Evolutionary conservation across 2,113 vertebrate genomes (phyloP).

Genomic region (Rhizomys pruinosus): DNA sequence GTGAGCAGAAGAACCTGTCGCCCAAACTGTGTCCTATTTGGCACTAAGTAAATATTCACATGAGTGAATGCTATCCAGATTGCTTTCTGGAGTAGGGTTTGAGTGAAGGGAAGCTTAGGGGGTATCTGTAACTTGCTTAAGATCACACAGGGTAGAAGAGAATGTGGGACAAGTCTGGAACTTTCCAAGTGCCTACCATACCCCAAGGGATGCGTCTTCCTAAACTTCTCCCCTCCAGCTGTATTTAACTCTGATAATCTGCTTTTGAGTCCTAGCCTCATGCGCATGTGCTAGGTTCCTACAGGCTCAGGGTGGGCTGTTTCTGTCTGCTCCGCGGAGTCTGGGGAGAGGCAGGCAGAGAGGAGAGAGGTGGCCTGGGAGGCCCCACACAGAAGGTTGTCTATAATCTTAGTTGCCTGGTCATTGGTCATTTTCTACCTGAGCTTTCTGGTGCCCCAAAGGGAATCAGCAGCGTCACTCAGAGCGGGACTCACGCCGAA

Average conservation of each 20-base stretch:
- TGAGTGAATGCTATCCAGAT: background rate
- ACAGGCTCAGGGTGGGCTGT: background rate
- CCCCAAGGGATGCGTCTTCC: background rate
- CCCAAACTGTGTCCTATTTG: background rate
- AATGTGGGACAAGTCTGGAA: background rate
- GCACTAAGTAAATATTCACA: background rate
- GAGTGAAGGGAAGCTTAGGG: background rate
- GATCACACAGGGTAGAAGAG: background rate
- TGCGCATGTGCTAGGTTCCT: background rate
- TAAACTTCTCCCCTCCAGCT: accelerated
- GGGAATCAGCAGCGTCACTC: background rate
- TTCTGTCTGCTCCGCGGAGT: background rate
- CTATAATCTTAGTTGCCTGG: background rate
- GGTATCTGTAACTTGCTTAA: background rate
- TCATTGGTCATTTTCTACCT: background rate
- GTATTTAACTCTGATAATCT: background rate
- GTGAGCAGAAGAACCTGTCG: background rate
- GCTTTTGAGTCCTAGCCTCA: background rate
- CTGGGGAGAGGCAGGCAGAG: background rate
- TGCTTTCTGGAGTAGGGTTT: background rate
- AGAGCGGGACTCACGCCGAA: background rate
- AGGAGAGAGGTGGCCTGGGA: background rate
- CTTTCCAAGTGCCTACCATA: no score
- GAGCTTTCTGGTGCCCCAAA: background rate
- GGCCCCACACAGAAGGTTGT: accelerated